phyloP scores from a whole-genome alignment of 2,888 invertebrate species.

The Saturnia japonica region DNA sequence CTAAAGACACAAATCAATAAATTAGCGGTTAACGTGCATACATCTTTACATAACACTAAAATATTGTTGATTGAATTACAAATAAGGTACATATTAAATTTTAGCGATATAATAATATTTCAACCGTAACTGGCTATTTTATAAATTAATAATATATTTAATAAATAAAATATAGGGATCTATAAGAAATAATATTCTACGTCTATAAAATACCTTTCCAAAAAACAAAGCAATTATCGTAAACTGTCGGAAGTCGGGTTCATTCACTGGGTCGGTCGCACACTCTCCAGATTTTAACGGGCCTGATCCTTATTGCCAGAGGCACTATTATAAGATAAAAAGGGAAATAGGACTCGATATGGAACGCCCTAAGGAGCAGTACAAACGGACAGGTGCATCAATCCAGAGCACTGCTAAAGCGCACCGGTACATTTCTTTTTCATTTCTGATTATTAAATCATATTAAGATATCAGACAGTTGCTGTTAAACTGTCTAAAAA shows the following conservation, averaged over 20 bases:
- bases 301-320: conserved; percentile 68
- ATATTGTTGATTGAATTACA: conserved; percentile 14
- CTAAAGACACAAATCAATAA: background rate
- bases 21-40: background rate
- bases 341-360: conserved; percentile 62
- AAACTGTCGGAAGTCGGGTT: conserved; percentile 58
- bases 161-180: background rate
- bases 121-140: background rate
- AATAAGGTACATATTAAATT: conserved; percentile 15
- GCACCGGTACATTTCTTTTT: conserved; percentile 71
- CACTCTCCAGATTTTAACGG: conserved; percentile 60
- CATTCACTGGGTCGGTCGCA: conserved; percentile 58
- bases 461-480: conserved; percentile 74
- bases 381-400: conserved; percentile 60
- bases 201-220: conserved; percentile 27
- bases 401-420: conserved; percentile 75
- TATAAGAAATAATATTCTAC: background rate
- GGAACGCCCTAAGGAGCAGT: conserved; percentile 48
- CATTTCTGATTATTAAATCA: conserved; percentile 77
- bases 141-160: background rate
- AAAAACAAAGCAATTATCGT: conserved; percentile 43
- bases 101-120: background rate
- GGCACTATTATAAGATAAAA: conserved; percentile 76
- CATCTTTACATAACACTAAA: background rate
- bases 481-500: conserved; percentile 48